Conservation (phyloP, 2,113 vertebrate species). For the Xiphias gladius region DNA sequence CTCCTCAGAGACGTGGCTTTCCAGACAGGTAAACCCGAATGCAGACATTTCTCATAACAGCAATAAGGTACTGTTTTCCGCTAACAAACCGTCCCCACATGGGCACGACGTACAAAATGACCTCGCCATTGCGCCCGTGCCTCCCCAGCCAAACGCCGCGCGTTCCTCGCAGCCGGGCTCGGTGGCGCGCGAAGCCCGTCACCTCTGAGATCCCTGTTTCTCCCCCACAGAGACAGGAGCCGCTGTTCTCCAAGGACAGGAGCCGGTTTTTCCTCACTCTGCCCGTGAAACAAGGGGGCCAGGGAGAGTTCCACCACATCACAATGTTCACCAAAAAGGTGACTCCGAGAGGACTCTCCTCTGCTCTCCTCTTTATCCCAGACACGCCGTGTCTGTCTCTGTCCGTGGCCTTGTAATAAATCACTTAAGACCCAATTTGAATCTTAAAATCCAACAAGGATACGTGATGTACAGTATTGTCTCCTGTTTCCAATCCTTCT, state of each 20-base stretch:
- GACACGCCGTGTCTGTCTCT: neutral
- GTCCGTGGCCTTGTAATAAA: too few relatives aligned
- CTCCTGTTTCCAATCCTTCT: neutral
- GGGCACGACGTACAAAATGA: neutral
- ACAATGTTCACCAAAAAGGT: conserved; percentile 95
- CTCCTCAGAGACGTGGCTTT: conserved; percentile 92
- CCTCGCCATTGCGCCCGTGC: neutral
- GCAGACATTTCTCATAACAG: neutral
- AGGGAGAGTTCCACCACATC: conserved; percentile 95
- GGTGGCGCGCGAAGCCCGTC: too few relatives aligned
- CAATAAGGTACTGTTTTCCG: neutral
- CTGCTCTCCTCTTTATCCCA: neutral
- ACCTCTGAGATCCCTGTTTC: neutral
- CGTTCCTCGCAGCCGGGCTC: too few relatives aligned
- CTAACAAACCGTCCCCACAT: neutral
- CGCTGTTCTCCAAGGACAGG: conserved; percentile 92
- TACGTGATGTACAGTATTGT: neutral
- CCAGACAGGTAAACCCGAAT: conserved; percentile 89
- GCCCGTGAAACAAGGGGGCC: conserved; percentile 94
- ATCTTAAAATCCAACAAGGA: neutral
- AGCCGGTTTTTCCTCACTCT: conserved; percentile 92
- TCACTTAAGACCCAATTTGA: too few relatives aligned
- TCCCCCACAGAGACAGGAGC: conserved; percentile 88
- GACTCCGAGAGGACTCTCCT: conserved; percentile 1
- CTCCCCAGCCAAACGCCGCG: neutral